These are phyloP conservation scores for Solenopsis invicta DNA, from an alignment of 1,140 invertebrate species.

Conservation along the genomic window DNA sequence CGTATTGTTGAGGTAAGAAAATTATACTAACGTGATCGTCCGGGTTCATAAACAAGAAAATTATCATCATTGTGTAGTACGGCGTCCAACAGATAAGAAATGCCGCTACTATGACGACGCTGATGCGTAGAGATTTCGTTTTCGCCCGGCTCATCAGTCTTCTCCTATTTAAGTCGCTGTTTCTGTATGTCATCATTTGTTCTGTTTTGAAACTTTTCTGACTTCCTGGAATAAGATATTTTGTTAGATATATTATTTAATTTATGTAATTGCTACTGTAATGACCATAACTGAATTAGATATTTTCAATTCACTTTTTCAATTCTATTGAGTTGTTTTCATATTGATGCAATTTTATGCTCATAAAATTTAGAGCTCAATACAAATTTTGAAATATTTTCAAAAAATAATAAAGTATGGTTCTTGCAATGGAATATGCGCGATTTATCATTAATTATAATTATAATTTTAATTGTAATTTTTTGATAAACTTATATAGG, in stretches of 20 bases:
- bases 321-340: neutral
- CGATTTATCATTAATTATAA: no score
- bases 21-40: slow-evolving; percentile 89
- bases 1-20: neutral
- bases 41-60: slow-evolving; percentile 92
- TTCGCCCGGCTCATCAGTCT: slow-evolving; percentile 92
- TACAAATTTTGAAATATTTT: neutral
- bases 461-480: no score
- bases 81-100: slow-evolving; percentile 98
- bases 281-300: neutral
- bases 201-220: slow-evolving; percentile 90
- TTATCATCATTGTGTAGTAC: slow-evolving; percentile 96
- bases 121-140: slow-evolving; percentile 93
- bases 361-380: neutral
- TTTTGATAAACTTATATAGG: no score
- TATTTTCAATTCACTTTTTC: neutral
- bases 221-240: slow-evolving; percentile 86
- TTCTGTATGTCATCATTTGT: slow-evolving; percentile 76
- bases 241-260: slow-evolving; percentile 4
- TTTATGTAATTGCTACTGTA: neutral
- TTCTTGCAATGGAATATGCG: no score
- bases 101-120: slow-evolving; percentile 94
- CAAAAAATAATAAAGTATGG: neutral
- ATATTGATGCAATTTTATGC: no score
- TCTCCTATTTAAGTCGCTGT: slow-evolving; percentile 88